A percentile compares a stretch with the other conserved stretches of the same genome.
Evolutionary conservation across 2,888 invertebrate species (phyloP).

Genomic region (Calameuta filiformis): DNA sequence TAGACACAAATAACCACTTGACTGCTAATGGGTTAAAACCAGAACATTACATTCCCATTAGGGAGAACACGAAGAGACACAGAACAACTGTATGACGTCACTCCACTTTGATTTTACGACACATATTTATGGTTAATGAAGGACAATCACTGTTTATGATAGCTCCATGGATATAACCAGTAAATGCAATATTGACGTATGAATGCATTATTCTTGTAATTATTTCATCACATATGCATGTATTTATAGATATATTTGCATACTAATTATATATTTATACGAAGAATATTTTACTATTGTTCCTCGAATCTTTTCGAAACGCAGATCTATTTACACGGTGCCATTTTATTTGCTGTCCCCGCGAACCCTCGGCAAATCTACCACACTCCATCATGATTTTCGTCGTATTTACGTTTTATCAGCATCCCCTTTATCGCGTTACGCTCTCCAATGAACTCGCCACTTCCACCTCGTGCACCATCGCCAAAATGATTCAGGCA

Average conservation of each 20-base stretch:
- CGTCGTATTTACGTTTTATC: slow-evolving; percentile 6
- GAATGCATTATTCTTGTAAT: too few relatives aligned
- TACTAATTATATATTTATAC: neutral
- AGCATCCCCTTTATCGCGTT: neutral
- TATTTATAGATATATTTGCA: neutral
- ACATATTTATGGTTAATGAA: neutral
- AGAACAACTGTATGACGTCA: neutral
- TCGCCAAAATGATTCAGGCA: neutral
- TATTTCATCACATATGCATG: neutral
- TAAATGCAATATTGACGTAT: neutral
- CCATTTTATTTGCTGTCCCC: neutral
- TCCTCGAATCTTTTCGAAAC: neutral
- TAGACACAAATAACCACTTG: too few relatives aligned
- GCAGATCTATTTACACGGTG: neutral
- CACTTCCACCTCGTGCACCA: neutral
- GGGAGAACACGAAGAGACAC: slow-evolving; percentile 12
- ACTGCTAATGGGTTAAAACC: neutral
- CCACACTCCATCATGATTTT: neutral
- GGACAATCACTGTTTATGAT: neutral
- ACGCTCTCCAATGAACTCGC: neutral
- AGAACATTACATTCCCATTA: slow-evolving; percentile 21
- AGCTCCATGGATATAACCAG: neutral
- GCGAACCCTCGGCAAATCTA: neutral
- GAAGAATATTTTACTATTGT: neutral
- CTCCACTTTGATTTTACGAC: neutral